These are phyloP conservation scores for Chelon labrosus DNA, from an alignment of 2,797 vertebrate genomes.

Conservation along the genomic window DNA sequence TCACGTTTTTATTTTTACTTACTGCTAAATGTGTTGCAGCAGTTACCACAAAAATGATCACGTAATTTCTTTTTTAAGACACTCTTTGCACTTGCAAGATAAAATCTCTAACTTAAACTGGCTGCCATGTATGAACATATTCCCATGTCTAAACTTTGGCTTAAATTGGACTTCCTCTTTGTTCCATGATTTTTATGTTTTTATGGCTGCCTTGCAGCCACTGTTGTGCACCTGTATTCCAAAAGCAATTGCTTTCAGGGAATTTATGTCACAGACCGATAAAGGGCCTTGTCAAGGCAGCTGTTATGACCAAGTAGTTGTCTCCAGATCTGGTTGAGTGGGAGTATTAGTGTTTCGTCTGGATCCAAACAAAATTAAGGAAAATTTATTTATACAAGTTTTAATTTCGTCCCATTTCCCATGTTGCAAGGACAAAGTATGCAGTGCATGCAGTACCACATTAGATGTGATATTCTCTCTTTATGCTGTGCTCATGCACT, in stretches of 20 bases:
- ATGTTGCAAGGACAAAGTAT: neutral
- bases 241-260: slow-evolving; percentile 35
- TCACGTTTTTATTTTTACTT: too few species aligned
- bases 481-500: neutral
- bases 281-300: neutral
- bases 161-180: slow-evolving; percentile 64
- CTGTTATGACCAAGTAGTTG: slow-evolving; percentile 7
- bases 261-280: slow-evolving; percentile 18
- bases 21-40: neutral
- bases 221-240: slow-evolving; percentile 37
- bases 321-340: slow-evolving; percentile 2
- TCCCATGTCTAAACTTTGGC: slow-evolving; percentile 27
- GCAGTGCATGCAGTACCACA: neutral
- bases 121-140: slow-evolving; percentile 23
- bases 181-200: slow-evolving; percentile 53
- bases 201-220: slow-evolving; percentile 60
- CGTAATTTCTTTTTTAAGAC: too few species aligned
- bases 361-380: neutral
- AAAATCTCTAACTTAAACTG: slow-evolving; percentile 3
- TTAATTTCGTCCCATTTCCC: neutral
- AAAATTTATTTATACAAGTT: neutral
- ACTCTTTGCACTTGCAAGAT: too few species aligned
- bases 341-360: neutral
- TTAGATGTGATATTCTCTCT: neutral
- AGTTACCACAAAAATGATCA: too few species aligned